Evolutionary conservation across 2,888 invertebrate species (phyloP).

Genomic region (Drosophila fulvimacula): DNA sequence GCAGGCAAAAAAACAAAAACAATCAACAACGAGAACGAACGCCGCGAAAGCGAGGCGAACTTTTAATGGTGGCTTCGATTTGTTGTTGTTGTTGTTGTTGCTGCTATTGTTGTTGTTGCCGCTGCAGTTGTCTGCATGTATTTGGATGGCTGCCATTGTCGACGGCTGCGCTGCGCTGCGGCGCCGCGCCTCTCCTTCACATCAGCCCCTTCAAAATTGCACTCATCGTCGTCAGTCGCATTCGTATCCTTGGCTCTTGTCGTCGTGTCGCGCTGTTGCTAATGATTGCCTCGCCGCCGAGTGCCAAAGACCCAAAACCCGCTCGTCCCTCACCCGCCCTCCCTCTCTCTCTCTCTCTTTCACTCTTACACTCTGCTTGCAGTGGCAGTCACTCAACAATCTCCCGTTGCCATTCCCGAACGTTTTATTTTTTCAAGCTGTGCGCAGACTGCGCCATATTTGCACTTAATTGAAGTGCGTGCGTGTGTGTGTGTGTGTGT

Average conservation of each 20-base stretch:
- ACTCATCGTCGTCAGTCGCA: constrained; percentile 45
- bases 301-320: constrained; percentile 17
- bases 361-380: background rate
- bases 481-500: constrained; percentile 21
- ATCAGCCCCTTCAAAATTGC: constrained; percentile 41
- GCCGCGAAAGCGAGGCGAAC: constrained; percentile 40
- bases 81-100: constrained; percentile 45
- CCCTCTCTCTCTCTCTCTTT: background rate
- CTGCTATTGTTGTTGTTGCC: constrained; percentile 16
- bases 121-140: constrained; percentile 60
- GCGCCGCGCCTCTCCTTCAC: background rate
- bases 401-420: constrained; percentile 46
- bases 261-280: constrained; percentile 67
- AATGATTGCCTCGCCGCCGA: constrained; percentile 72
- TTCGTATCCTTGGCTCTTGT: constrained; percentile 47
- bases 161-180: background rate
- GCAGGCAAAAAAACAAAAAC: constrained; percentile 74
- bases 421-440: constrained; percentile 62
- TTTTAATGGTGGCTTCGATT: constrained; percentile 81
- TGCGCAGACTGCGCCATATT: constrained; percentile 78
- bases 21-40: constrained; percentile 25
- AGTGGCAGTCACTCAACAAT: constrained; percentile 35
- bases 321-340: background rate
- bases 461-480: constrained; percentile 80
- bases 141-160: constrained; percentile 74